phyloP scores from a whole-genome alignment of 2,113 vertebrate genomes.

The Lathamus discolor region DNA sequence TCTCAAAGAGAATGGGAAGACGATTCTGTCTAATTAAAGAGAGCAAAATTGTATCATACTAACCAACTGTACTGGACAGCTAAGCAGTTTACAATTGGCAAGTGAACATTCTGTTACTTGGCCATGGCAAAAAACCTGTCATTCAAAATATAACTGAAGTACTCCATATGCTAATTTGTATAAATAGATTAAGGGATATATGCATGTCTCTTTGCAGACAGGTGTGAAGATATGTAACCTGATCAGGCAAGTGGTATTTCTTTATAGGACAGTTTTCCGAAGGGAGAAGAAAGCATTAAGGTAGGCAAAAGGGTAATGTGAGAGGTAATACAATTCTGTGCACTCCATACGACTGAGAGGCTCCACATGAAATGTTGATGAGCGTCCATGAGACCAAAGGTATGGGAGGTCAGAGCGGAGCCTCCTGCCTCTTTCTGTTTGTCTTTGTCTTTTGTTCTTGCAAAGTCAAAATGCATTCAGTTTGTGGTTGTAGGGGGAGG shows the following conservation, averaged over 20 bases:
- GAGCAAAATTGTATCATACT: background rate
- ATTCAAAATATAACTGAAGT: background rate
- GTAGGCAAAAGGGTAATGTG: conserved; percentile 25
- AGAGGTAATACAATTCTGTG: conserved; percentile 68
- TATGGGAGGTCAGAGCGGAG: conserved; percentile 2
- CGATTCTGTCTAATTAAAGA: background rate
- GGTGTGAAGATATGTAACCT: conserved; percentile 48
- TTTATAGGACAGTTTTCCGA: conserved; percentile 18
- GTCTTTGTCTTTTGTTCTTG: background rate
- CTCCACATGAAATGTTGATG: conserved; percentile 47
- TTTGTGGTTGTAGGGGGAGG: background rate
- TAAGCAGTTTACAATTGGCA: background rate
- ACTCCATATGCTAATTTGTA: conserved; percentile 35
- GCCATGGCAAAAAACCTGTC: background rate
- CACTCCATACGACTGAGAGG: conserved; percentile 50
- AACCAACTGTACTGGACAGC: background rate
- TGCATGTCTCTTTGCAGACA: conserved; percentile 30
- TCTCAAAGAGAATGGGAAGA: background rate
- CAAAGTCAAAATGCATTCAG: background rate
- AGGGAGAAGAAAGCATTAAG: conserved; percentile 23
- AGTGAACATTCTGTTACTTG: background rate
- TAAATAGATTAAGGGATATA: conserved; percentile 25
- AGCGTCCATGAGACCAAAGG: background rate
- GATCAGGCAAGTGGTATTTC: background rate
- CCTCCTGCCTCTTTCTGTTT: background rate